Base-by-base conservation (phyloP, 2,113 vertebrate species). In the Recurvirostra avosetta region DNA sequence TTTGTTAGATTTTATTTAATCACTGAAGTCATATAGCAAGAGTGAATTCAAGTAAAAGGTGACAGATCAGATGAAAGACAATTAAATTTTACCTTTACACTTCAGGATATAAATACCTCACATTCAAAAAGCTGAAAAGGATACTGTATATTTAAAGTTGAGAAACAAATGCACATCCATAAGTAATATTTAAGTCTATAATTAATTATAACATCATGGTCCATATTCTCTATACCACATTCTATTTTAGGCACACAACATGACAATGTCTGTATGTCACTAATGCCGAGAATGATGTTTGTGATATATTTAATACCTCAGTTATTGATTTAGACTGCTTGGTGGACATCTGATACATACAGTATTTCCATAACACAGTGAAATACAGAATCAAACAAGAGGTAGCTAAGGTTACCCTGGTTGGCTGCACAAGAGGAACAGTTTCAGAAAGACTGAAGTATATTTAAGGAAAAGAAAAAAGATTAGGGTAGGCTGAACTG, bases 231-330 rank as follows among this genome's bases (percentile, higher is more conserved):
- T 96, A 96, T 94, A 96, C 45, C 62, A 96, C 88, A 61, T 90
- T 74, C 95, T 97, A 96, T 97, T 96, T 91, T 86, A 68, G 66
- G 94, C 77, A 92, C n/a, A 88, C 65, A 95, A 75, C 94, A 94
- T 97, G 95, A 96, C 92, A 94, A 87, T 80, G 83, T 88, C 71
- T 90, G 83, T 63, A 97, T 97, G 96, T 95, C 91, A 98, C 94
- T 79, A 95, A 97, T 92, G 95, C 77, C 14, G 34, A 94, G 93
- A 92, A 97, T 96, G 92, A 95, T 81, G 91, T 72, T 83, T 88
- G 95, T 62, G 97, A 97, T 96, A 96, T 95, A 96, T 97, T 97
- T 97, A 98, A 96, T 95, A 84, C n/a, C 59, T 38, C 59, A n/a
- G 86, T 94, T 93, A 97, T 97, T 90, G 92, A 95, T 97, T 93